phyloP scores from a whole-genome alignment of 2,797 vertebrate species.

The Podargus strigoides region DNA sequence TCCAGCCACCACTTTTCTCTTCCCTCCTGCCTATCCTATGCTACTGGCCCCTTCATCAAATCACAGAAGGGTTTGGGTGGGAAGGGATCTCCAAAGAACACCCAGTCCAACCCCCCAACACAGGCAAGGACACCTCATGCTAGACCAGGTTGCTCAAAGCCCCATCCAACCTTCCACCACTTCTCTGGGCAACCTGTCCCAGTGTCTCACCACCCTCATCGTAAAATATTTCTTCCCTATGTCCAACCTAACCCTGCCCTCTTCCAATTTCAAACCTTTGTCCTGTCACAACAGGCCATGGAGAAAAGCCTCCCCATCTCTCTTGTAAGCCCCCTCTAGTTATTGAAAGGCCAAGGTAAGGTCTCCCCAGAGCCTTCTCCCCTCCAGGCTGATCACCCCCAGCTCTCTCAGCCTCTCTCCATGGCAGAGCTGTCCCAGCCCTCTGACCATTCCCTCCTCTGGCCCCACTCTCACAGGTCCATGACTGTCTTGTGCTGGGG shows the following conservation, averaged over 20 bases:
- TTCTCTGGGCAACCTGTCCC: rapidly evolving
- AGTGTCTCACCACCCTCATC: background rate
- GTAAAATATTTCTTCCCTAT: background rate
- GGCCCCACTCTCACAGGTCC: background rate
- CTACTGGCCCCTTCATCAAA: background rate
- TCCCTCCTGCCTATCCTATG: background rate
- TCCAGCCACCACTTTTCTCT: background rate
- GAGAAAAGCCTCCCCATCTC: background rate
- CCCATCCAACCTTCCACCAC: rapidly evolving
- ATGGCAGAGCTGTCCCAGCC: background rate
- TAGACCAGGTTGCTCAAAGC: rapidly evolving
- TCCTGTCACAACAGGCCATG: background rate
- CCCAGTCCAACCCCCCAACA: no score
- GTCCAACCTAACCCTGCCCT: background rate
- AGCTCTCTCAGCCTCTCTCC: background rate
- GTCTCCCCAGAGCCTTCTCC: background rate
- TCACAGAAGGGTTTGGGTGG: background rate
- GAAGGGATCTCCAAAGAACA: background rate
- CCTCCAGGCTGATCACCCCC: background rate
- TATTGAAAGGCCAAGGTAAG: background rate
- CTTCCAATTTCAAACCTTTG: background rate
- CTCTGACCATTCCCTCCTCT: background rate
- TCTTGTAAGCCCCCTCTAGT: background rate
- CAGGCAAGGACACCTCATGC: no score
- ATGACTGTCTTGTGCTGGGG: background rate